Percentiles rank a stretch among this genome's conserved stretches.
Conservation (phyloP, 2,888 invertebrate genomes). For the Patella caerulea region DNA sequence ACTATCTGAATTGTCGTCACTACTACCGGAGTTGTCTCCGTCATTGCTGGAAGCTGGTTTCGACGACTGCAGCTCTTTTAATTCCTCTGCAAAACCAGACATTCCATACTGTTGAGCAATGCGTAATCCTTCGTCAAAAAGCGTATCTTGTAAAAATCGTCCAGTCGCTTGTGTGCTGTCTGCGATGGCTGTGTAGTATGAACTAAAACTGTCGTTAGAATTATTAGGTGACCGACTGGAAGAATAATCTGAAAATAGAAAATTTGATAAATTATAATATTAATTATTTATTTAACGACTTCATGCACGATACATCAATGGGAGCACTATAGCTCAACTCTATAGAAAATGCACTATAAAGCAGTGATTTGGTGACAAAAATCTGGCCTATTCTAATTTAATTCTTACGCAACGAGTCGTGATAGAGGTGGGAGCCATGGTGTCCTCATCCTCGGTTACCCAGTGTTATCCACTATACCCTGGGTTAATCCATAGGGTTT, state of each 20-base stretch:
- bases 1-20: not conserved
- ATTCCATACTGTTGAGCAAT: slow-evolving; percentile 71
- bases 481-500: too few relatives aligned
- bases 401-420: too few relatives aligned
- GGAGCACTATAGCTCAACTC: too few relatives aligned
- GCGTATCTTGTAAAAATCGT: slow-evolving; percentile 56
- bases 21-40: slow-evolving; percentile 11
- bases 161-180: slow-evolving; percentile 6
- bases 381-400: too few relatives aligned
- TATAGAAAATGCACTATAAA: too few relatives aligned
- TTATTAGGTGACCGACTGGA: slow-evolving; percentile 25
- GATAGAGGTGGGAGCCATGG: too few relatives aligned
- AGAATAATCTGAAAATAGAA: slow-evolving; percentile 11
- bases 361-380: too few relatives aligned
- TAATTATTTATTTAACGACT: too few relatives aligned
- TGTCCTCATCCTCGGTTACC: too few relatives aligned
- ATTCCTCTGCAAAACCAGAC: slow-evolving; percentile 66
- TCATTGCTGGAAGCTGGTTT: slow-evolving; percentile 14
- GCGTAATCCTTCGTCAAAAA: slow-evolving; percentile 74
- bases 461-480: too few relatives aligned
- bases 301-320: too few relatives aligned
- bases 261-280: too few relatives aligned
- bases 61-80: slow-evolving; percentile 51
- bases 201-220: slow-evolving; percentile 25
- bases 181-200: slow-evolving; percentile 21